Evolutionary conservation across 1,140 invertebrate species (phyloP).

Genomic region (Eriosoma lanigerum): DNA sequence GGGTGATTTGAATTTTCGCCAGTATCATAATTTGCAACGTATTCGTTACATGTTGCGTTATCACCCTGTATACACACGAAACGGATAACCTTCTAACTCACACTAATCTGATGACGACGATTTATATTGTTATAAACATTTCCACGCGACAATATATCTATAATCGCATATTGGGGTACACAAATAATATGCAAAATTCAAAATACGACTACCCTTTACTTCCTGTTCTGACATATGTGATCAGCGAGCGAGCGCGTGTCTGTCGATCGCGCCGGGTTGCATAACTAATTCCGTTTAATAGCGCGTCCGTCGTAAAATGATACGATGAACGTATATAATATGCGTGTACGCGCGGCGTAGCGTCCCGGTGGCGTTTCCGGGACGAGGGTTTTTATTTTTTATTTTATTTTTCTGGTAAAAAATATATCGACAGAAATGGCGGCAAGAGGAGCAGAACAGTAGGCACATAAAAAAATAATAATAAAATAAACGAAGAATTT

Average conservation of each 20-base stretch:
- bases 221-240: conserved; percentile 45
- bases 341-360: neutral
- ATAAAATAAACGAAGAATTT: neutral
- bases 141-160: conserved; percentile 15
- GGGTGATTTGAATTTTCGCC: too few species aligned
- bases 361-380: conserved; percentile 20
- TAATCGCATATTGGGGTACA: too few species aligned
- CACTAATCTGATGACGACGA: too few species aligned
- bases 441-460: neutral
- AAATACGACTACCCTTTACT: conserved; percentile 51
- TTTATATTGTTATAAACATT: conserved; percentile 3
- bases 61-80: too few species aligned
- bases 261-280: conserved; percentile 34
- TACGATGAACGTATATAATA: neutral
- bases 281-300: conserved; percentile 52
- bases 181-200: too few species aligned
- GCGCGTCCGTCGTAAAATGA: conserved; percentile 28
- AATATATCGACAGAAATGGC: conserved; percentile 10
- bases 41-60: too few species aligned
- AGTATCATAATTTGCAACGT: too few species aligned
- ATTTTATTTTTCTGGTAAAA: conserved; percentile 27
- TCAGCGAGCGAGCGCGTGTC: neutral
- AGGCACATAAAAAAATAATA: neutral
- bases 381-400: conserved; percentile 35
- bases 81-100: too few species aligned